A percentile compares a stretch with the other conserved stretches of the same genome.
phyloP scores from a whole-genome alignment of 1,140 invertebrate genomes.

The Xylocopa sonorina region DNA sequence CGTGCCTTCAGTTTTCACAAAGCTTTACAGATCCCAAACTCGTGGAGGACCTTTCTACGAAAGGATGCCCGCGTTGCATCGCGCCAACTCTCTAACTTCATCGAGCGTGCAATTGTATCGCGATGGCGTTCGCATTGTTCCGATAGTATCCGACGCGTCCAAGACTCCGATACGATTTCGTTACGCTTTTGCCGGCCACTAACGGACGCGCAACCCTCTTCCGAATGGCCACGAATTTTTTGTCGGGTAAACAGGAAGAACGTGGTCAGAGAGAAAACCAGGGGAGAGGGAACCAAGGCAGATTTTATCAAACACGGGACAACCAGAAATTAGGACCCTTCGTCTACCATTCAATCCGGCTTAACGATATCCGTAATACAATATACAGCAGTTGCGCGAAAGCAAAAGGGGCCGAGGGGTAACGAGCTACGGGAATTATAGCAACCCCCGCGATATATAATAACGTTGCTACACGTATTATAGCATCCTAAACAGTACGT shows the following conservation, averaged over 20 bases:
- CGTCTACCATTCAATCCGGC: conserved; percentile 6
- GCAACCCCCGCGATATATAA: no score
- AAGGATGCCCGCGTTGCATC: not conserved
- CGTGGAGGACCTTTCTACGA: not conserved
- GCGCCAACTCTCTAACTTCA: not conserved
- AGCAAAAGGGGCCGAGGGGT: conserved; percentile 1
- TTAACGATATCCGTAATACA: conserved; percentile 40
- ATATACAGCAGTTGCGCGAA: not conserved
- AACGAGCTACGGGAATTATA: conserved; percentile 1
- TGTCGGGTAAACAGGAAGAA: not conserved
- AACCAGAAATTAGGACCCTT: conserved; percentile 33
- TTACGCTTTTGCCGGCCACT: not conserved
- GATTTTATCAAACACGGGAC: conserved; percentile 8
- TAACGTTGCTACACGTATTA: no score
- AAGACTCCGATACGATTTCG: not conserved
- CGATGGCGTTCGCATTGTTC: no score
- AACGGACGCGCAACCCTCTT: not conserved
- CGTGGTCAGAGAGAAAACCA: no score
- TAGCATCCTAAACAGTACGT: no score
- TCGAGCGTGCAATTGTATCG: not conserved
- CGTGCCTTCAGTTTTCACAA: not conserved
- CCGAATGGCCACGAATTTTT: no score
- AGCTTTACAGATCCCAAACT: conserved; percentile 10
- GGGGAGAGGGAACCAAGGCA: not conserved
- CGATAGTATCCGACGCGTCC: no score